These are phyloP conservation scores for Phytoseiulus persimilis DNA, from an alignment of 2,888 invertebrate genomes.

Conservation along the genomic window DNA sequence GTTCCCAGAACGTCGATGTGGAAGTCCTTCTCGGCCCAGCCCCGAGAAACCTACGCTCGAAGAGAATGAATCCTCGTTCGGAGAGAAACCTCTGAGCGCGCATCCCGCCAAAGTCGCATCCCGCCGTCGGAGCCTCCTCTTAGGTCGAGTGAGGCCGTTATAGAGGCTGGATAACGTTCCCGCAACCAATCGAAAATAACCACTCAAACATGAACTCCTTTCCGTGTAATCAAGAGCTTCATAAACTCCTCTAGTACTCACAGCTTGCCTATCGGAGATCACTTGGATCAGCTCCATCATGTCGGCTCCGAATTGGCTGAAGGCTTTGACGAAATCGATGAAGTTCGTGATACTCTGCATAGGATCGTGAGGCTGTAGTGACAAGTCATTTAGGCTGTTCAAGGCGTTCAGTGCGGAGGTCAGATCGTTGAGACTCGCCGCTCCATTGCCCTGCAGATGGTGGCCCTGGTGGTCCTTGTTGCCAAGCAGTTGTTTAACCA, in stretches of 20 bases:
- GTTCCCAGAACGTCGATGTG: too few relatives aligned
- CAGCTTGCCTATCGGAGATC: constrained; percentile 63
- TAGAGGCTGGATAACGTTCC: too few relatives aligned
- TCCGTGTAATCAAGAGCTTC: too few relatives aligned
- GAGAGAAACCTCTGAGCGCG: too few relatives aligned
- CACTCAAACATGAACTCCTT: too few relatives aligned
- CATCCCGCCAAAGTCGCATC: too few relatives aligned
- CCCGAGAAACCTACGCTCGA: too few relatives aligned
- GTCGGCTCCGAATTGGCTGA: constrained; percentile 94
- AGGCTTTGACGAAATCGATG: constrained; percentile 95
- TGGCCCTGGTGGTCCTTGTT: constrained; percentile 38
- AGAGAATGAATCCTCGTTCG: too few relatives aligned
- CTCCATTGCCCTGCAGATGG: constrained; percentile 18
- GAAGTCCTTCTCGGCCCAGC: too few relatives aligned
- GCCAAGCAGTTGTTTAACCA: constrained; percentile 80
- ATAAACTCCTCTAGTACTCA: constrained; percentile 46
- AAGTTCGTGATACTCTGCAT: constrained; percentile 54
- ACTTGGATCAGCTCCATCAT: constrained; percentile 92
- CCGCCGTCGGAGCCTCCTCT: too few relatives aligned
- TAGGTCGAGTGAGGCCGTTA: too few relatives aligned
- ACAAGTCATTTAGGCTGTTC: constrained; percentile 32
- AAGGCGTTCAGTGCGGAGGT: constrained; percentile 38
- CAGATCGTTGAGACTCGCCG: constrained; percentile 33
- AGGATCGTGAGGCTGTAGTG: constrained; percentile 46
- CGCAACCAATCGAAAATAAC: too few relatives aligned